phyloP scores from a whole-genome alignment of 2,113 vertebrate species.

The Calyptommatus sinebrachiatus region DNA sequence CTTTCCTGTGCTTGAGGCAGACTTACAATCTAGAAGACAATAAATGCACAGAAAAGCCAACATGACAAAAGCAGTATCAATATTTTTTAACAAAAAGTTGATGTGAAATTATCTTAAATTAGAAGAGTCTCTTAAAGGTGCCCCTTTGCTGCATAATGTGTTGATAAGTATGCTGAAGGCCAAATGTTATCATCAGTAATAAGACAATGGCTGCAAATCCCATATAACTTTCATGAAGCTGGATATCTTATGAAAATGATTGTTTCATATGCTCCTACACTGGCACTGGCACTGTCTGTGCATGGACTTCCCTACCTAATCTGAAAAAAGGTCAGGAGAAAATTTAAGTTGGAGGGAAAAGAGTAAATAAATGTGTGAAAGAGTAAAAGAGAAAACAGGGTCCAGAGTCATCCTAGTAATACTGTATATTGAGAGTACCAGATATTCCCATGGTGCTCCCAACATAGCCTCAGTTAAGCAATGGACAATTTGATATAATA shows the following conservation, averaged over 20 bases:
- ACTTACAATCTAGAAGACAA: conserved; percentile 5
- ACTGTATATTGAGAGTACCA: too few relatives aligned
- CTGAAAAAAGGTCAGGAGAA: not conserved
- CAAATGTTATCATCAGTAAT: too few relatives aligned
- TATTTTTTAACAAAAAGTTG: not conserved
- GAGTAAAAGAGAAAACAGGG: not conserved
- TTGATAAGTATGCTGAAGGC: not conserved
- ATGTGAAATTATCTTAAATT: not conserved
- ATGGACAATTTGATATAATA: too few relatives aligned
- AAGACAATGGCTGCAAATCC: too few relatives aligned
- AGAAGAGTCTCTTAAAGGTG: not conserved
- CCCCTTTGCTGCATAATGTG: not conserved
- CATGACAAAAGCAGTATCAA: not conserved
- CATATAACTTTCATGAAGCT: too few relatives aligned
- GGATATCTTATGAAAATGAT: too few relatives aligned
- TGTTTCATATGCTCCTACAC: too few relatives aligned
- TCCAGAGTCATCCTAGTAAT: too few relatives aligned
- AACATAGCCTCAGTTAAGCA: too few relatives aligned
- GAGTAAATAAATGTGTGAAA: not conserved
- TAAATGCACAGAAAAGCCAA: not conserved
- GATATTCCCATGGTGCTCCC: too few relatives aligned
- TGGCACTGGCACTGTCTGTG: too few relatives aligned
- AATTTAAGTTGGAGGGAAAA: not conserved
- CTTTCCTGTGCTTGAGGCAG: conserved; percentile 1
- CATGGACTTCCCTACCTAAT: not conserved